phyloP scores from a whole-genome alignment of 1,140 invertebrate species.

The Bombus superbus region DNA sequence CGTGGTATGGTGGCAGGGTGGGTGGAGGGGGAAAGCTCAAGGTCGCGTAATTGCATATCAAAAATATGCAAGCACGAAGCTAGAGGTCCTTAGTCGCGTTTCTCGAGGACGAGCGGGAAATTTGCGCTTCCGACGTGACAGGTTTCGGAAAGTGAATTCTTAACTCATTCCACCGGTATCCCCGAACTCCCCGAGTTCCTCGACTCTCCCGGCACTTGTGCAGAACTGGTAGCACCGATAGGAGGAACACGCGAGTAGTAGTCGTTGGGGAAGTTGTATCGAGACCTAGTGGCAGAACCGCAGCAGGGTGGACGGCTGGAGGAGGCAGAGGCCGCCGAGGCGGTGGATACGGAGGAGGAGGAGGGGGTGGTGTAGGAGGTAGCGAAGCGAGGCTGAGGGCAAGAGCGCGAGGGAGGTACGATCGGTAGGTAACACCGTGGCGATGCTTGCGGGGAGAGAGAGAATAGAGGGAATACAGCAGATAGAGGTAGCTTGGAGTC shows the following conservation, averaged over 20 bases:
- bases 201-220: constrained; percentile 31
- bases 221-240: constrained; percentile 47
- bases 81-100: neutral
- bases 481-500: constrained; percentile 78
- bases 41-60: neutral
- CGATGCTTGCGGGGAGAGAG: constrained; percentile 69
- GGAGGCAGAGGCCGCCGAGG: constrained; percentile 25
- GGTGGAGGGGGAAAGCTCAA: neutral
- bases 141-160: constrained; percentile 57
- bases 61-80: neutral
- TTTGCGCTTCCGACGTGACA: constrained; percentile 28
- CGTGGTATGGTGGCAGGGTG: neutral
- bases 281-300: constrained; percentile 67
- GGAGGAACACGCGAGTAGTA: constrained; percentile 60
- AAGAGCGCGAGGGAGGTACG: constrained; percentile 50
- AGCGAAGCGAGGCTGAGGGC: constrained; percentile 19
- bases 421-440: constrained; percentile 69
- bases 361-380: constrained; percentile 18
- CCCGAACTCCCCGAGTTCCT: constrained; percentile 31
- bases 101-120: neutral
- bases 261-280: constrained; percentile 68
- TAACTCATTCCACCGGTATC: constrained; percentile 46
- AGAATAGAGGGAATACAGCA: constrained; percentile 77
- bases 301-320: constrained; percentile 54
- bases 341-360: constrained; percentile 10